These are phyloP conservation scores for Protaetia brevitarsis DNA, from an alignment of 1,140 invertebrate species.

Conservation along the genomic window DNA sequence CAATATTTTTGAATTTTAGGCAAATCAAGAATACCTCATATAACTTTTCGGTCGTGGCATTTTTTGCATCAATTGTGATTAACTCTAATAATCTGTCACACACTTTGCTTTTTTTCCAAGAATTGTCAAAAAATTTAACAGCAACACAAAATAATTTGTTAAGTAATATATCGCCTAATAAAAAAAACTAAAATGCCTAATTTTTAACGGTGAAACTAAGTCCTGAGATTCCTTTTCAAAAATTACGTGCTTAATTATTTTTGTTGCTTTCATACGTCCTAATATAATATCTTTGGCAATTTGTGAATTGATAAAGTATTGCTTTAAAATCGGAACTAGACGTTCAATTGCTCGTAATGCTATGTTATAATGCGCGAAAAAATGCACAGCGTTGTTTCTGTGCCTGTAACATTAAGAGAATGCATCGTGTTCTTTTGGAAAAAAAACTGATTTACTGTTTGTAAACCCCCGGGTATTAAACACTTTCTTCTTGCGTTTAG, in stretches of 20 bases:
- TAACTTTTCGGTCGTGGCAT: conserved; percentile 24
- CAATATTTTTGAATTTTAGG: conserved; percentile 22
- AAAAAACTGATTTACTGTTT: neutral
- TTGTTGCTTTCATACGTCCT: neutral
- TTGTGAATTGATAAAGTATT: neutral
- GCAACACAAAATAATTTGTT: neutral
- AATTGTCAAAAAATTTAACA: neutral
- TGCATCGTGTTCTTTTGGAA: neutral
- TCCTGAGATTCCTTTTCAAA: neutral
- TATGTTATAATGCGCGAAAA: neutral
- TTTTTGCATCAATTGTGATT: conserved; percentile 24
- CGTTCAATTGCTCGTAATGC: neutral
- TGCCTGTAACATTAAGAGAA: neutral
- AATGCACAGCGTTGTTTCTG: neutral
- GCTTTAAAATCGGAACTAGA: neutral
- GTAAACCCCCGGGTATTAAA: neutral
- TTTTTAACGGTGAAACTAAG: neutral
- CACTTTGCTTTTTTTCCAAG: conserved; percentile 25
- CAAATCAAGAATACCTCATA: conserved; percentile 13
- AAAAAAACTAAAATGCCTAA: neutral
- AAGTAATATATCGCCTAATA: conserved; percentile 20
- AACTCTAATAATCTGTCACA: conserved; percentile 19
- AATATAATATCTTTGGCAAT: neutral
- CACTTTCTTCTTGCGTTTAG: neutral
- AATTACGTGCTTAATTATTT: neutral